Conservation (phyloP, 2,113 vertebrate species). For the Dermatemys mawii region DNA sequence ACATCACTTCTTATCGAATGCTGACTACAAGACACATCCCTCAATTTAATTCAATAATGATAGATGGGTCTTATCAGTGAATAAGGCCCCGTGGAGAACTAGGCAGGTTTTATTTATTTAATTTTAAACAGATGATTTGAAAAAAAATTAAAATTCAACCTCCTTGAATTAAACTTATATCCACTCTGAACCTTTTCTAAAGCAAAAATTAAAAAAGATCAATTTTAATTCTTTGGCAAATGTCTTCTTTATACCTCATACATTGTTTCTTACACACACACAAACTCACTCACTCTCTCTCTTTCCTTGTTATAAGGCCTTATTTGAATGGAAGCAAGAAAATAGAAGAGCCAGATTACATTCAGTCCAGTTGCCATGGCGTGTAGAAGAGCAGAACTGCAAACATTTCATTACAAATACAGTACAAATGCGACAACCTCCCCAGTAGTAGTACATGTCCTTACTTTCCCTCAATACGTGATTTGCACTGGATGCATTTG, state of each 20-base stretch:
- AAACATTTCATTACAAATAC: constrained; percentile 48
- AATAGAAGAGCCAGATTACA: constrained; percentile 62
- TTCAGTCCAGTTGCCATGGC: constrained; percentile 61
- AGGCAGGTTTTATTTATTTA: background rate
- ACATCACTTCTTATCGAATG: background rate
- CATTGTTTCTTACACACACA: background rate
- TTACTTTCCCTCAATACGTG: constrained; percentile 43
- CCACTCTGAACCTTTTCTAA: background rate
- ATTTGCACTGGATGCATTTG: constrained; percentile 36
- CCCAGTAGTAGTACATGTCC: constrained; percentile 52
- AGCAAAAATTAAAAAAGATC: rapidly evolving
- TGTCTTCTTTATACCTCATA: constrained; percentile 15
- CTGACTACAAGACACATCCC: background rate
- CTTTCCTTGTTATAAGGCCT: constrained; percentile 45
- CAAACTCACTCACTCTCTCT: background rate
- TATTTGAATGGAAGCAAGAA: constrained; percentile 55
- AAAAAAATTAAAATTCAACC: background rate
- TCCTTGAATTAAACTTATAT: background rate
- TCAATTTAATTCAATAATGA: constrained; percentile 22
- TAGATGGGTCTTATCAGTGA: constrained; percentile 23
- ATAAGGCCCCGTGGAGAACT: background rate
- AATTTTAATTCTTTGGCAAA: background rate
- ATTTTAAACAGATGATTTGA: background rate
- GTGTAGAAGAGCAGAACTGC: constrained; percentile 54
- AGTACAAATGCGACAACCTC: constrained; percentile 23